phyloP scores from a whole-genome alignment of 2,888 invertebrate species.

The Zaprionus obscuricornis region DNA sequence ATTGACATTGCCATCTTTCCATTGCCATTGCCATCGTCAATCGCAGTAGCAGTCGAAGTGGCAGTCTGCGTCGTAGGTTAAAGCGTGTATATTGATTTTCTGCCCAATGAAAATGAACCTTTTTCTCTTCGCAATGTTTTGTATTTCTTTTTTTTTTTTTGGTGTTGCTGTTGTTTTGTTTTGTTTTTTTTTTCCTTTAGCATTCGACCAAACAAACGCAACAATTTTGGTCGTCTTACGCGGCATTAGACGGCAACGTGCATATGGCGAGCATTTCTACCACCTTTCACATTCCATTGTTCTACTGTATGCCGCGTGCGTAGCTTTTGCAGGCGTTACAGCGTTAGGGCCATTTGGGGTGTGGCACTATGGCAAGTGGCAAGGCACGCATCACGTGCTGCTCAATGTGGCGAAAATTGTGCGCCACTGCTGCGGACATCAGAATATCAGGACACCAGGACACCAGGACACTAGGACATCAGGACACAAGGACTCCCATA shows the following conservation, averaged over 20 bases:
- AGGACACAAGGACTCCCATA: constrained; percentile 3
- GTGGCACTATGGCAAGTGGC: constrained; percentile 4
- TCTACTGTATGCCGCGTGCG: too few species aligned
- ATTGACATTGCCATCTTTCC: too few species aligned
- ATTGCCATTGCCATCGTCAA: too few species aligned
- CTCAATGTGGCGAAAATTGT: constrained; percentile 66
- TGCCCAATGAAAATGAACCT: constrained; percentile 25
- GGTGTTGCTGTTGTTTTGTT: too few species aligned
- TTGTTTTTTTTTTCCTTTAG: not conserved
- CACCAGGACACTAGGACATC: constrained; percentile 4
- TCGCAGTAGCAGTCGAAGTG: too few species aligned
- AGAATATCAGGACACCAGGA: not conserved
- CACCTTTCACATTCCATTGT: constrained; percentile 13
- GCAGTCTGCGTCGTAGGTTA: constrained; percentile 3
- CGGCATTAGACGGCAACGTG: constrained; percentile 42
- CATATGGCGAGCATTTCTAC: constrained; percentile 39
- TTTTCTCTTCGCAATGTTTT: not conserved
- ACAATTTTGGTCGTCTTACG: constrained; percentile 37
- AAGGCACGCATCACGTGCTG: constrained; percentile 66
- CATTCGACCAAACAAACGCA: constrained; percentile 34
- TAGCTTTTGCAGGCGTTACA: too few species aligned
- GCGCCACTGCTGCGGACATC: constrained; percentile 28
- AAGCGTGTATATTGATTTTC: constrained; percentile 50
- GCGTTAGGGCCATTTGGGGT: constrained; percentile 7
- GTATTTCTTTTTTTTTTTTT: not conserved